Evolutionary conservation across 2,113 vertebrate species (phyloP).

Genomic region (Opisthocomus hoazin): DNA sequence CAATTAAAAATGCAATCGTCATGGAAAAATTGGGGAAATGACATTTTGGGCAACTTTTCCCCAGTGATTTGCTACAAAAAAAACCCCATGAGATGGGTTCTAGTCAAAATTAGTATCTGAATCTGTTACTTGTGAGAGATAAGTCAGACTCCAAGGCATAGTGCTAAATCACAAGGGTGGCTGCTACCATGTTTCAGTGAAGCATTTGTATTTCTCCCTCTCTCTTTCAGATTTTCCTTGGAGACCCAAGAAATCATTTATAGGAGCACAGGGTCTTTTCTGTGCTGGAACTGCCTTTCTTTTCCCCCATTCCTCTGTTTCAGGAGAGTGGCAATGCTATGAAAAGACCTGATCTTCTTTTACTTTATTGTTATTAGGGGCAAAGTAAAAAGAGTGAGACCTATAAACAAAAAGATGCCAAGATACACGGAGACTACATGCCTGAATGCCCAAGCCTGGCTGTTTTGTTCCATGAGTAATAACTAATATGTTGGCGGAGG

Average conservation of each 20-base stretch:
- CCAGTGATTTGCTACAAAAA: background rate
- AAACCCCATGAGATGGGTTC: accelerated
- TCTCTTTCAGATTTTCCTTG: background rate
- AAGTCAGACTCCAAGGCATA: background rate
- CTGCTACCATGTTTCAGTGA: background rate
- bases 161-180: background rate
- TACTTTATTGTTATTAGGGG: background rate
- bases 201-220: background rate
- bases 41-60: background rate
- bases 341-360: constrained; percentile 4
- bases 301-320: background rate
- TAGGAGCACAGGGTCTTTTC: background rate
- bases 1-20: background rate
- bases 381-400: background rate
- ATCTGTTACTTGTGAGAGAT: background rate
- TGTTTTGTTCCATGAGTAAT: background rate
- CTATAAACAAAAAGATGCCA: constrained; percentile 47
- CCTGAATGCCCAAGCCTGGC: background rate
- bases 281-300: background rate
- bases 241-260: background rate
- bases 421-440: background rate
- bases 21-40: background rate
- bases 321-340: background rate
- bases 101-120: background rate
- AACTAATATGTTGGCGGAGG: background rate